These are phyloP conservation scores for Sebastes variabilis DNA, from an alignment of 2,797 vertebrate genomes.

Conservation along the genomic window DNA sequence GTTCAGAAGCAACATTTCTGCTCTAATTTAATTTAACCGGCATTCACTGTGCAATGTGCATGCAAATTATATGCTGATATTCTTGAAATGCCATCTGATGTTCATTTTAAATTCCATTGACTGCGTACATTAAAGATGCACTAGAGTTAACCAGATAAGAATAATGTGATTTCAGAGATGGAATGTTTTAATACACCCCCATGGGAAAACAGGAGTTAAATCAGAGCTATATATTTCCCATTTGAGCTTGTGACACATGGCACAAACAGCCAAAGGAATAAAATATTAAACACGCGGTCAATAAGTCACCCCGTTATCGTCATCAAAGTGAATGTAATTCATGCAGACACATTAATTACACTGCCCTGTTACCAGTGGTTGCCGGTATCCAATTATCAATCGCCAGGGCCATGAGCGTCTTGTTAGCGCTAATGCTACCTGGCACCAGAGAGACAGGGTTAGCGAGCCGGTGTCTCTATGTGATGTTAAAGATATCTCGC, in stretches of 20 bases:
- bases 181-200: conserved; percentile 34
- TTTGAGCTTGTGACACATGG: conserved; percentile 19
- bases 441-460: conserved; percentile 57
- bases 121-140: conserved; percentile 38
- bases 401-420: conserved; percentile 56
- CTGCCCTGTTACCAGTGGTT: conserved; percentile 35
- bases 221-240: conserved; percentile 4
- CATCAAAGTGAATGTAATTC: conserved; percentile 50
- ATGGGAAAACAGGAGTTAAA: conserved; percentile 19
- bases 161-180: conserved; percentile 31
- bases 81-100: conserved; percentile 12
- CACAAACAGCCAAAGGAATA: conserved; percentile 25
- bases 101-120: conserved; percentile 31
- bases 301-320: conserved; percentile 22
- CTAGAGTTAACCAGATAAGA: conserved; percentile 36
- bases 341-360: conserved; percentile 56
- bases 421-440: conserved; percentile 68
- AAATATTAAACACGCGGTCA: conserved; percentile 39
- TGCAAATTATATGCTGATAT: conserved; percentile 21
- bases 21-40: conserved; percentile 50
- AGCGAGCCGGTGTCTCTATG: conserved; percentile 30
- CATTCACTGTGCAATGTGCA: not conserved
- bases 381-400: conserved; percentile 68
- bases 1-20: conserved; percentile 32
- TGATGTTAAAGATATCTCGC: conserved; percentile 45